Evolutionary conservation across 2,113 vertebrate species (phyloP).

Genomic region (Otocyon megalotis): DNA sequence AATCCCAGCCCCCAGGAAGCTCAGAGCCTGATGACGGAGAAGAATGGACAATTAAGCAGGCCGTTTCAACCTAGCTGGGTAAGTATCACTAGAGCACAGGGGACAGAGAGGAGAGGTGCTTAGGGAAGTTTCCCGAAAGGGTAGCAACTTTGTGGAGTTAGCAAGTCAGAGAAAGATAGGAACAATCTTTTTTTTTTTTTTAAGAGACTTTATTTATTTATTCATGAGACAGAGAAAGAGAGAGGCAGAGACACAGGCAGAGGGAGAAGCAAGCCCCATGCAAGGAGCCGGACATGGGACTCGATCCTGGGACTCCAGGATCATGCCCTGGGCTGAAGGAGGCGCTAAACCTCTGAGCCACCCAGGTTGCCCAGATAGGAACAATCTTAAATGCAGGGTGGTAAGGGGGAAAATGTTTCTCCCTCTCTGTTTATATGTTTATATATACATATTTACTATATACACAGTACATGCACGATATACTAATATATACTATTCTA

Average conservation of each 20-base stretch:
- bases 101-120: neutral
- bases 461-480: neutral
- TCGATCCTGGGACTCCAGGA: too few relatives aligned
- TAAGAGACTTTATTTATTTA: too few relatives aligned
- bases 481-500: neutral
- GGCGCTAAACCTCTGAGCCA: too few relatives aligned
- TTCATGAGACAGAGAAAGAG: too few relatives aligned
- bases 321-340: too few relatives aligned
- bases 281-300: too few relatives aligned
- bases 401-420: neutral
- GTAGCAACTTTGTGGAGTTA: neutral
- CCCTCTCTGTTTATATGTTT: neutral
- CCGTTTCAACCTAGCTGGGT: neutral
- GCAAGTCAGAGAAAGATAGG: neutral
- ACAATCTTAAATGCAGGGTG: neutral
- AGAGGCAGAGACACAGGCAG: too few relatives aligned
- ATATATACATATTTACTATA: neutral
- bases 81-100: neutral
- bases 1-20: neutral
- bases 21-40: neutral
- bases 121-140: conserved; percentile 13
- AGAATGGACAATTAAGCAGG: neutral
- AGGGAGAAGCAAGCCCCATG: too few relatives aligned
- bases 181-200: neutral
- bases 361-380: neutral